A percentile compares a stretch with the other conserved stretches of the same genome.
phyloP scores from a whole-genome alignment of 2,888 invertebrate genomes.

The Unio pictorum region DNA sequence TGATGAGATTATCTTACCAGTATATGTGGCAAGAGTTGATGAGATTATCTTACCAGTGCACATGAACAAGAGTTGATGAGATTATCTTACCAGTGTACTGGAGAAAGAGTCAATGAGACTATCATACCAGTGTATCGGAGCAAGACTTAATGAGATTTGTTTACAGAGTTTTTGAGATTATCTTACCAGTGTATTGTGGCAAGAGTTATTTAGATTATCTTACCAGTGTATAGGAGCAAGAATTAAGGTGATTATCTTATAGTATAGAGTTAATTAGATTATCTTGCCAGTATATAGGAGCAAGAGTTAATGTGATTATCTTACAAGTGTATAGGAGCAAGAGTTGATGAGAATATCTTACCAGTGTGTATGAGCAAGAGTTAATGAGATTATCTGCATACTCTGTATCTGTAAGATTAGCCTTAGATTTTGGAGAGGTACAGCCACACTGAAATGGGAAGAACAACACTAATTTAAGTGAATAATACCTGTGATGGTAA shows the following conservation, averaged over 20 bases:
- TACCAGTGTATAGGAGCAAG: background rate
- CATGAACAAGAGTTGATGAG: too few relatives aligned
- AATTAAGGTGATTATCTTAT: background rate
- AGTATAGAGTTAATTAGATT: too few relatives aligned
- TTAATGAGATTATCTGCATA: slow-evolving; percentile 6
- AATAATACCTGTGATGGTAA: too few relatives aligned
- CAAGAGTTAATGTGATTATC: background rate
- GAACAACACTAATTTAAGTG: too few relatives aligned
- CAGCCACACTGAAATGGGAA: too few relatives aligned
- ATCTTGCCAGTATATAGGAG: background rate
- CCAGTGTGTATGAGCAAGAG: slow-evolving; percentile 12
- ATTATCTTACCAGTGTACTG: too few relatives aligned
- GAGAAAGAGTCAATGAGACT: background rate
- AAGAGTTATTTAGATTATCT: slow-evolving; percentile 10
- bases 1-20: slow-evolving; percentile 8
- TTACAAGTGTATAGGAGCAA: slow-evolving; percentile 15
- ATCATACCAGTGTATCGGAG: slow-evolving; percentile 12
- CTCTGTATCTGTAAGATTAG: too few relatives aligned
- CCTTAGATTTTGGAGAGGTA: too few relatives aligned
- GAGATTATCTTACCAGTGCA: background rate
- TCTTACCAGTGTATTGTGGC: slow-evolving; percentile 10
- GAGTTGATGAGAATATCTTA: slow-evolving; percentile 10
- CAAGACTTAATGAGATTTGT: slow-evolving; percentile 8
- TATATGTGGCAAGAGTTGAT: too few relatives aligned
- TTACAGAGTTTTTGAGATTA: slow-evolving; percentile 1